Conservation (phyloP, 1,140 invertebrate genomes). For the Drosophila lacertosa region DNA sequence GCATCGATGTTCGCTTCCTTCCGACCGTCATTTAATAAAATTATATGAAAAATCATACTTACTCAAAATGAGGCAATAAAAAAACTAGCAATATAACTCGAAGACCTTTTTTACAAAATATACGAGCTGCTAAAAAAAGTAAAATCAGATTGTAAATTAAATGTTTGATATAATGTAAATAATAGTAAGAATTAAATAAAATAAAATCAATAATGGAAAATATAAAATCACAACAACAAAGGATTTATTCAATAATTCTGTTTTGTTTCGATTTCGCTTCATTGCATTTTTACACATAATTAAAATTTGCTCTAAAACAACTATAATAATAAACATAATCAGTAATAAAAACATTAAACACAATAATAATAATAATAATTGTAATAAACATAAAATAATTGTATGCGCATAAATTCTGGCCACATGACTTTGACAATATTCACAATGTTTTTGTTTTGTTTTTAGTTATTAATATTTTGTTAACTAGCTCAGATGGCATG, state of each 20-base stretch:
- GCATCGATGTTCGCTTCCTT: background rate
- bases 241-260: constrained; percentile 65
- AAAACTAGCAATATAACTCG: constrained; percentile 14
- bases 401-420: constrained; percentile 29
- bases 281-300: constrained; percentile 29
- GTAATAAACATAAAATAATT: constrained; percentile 58
- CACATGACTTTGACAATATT: constrained; percentile 31
- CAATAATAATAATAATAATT: constrained; percentile 28
- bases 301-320: constrained; percentile 64
- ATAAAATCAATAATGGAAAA: constrained; percentile 29
- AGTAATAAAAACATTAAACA: constrained; percentile 64
- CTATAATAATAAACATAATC: constrained; percentile 49
- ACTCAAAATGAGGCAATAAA: constrained; percentile 31
- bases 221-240: constrained; percentile 75
- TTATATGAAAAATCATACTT: constrained; percentile 22
- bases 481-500: constrained; percentile 36
- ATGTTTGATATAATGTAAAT: constrained; percentile 3
- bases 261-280: constrained; percentile 21
- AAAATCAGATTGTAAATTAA: constrained; percentile 12
- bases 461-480: constrained; percentile 9
- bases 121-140: constrained; percentile 29
- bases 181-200: constrained; percentile 19
- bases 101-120: constrained; percentile 14
- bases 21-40: background rate
- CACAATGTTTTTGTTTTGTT: constrained; percentile 12